Evolutionary conservation across 2,113 vertebrate species (phyloP), one percentile per base, ranked within the genome.

Genomic region (Asarcornis scutulata): DNA sequence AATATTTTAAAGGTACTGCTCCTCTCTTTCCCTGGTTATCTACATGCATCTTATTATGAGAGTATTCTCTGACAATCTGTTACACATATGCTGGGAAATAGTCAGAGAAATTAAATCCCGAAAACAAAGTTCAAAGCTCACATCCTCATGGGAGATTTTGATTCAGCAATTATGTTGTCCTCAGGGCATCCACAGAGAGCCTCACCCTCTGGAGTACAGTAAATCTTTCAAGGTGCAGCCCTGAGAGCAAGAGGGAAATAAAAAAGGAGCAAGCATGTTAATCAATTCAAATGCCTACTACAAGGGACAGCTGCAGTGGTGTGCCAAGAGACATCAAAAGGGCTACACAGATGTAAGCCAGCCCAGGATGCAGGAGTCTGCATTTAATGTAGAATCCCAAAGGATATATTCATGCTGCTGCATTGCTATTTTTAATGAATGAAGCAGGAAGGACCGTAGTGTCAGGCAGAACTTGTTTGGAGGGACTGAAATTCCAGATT

Each of bases 361-460:
- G 77, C 34, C 17, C 11, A 60, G 62, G 50, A 86, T 92, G 86
- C 88, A 90, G 83, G 88, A 74, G 27, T 93, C 53, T 84, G 83
- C 77, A 94, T 96, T 93, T 96, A 92, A 86, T 88, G 66, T 56
- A 32, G 74, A 93, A 87, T 96, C 93, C 86, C 91, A 83, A 89
- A 79, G 89, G 92, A 72, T 84, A 48, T 64, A 84, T 82, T 87
- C 66, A 75, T 84, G 71, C 59, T 96, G 81, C 63, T 92, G 74
- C 83, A 83, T 73, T 91, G 86, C 66, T 95, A 92, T 95, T 93
- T 93, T 94, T 95, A 95, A 89, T 94, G 94, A 95, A 96, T 89
- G 91, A 91, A 95, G 69, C 66, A 95, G 59, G 53, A 94, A 93
- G 62, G 44, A 84, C 66, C 0, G 0, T 17, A 78, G 50, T 84